Evolutionary conservation across 1,140 invertebrate species (phyloP).

Genomic region (Teleogryllus occipitalis): DNA sequence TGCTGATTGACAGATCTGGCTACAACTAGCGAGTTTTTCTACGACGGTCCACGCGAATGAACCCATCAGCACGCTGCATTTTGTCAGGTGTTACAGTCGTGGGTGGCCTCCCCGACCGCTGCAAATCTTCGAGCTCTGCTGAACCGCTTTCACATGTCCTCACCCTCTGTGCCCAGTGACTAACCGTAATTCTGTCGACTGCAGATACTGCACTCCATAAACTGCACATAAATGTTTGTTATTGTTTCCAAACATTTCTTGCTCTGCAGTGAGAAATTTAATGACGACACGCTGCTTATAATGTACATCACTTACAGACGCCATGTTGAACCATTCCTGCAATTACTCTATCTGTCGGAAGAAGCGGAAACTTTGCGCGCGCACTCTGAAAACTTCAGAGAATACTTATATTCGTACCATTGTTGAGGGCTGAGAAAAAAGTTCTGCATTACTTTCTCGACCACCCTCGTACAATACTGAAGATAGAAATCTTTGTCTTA

Average conservation of each 20-base stretch:
- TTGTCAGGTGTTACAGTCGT: not conserved
- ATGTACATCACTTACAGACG: too few species aligned
- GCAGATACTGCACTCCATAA: not conserved
- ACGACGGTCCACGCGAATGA: not conserved
- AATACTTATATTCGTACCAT: not conserved
- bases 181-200: not conserved
- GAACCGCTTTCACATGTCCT: not conserved
- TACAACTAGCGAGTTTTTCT: not conserved
- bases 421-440: not conserved
- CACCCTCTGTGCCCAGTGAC: not conserved
- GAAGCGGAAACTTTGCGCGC: not conserved
- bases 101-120: not conserved
- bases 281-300: too few species aligned
- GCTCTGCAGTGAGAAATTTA: too few species aligned
- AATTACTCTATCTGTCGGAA: not conserved
- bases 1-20: slow-evolving; percentile 10
- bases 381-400: not conserved
- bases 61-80: too few species aligned
- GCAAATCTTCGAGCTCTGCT: not conserved
- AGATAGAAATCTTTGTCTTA: too few species aligned
- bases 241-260: not conserved
- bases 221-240: not conserved
- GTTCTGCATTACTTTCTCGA: not conserved
- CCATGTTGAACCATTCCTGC: not conserved
- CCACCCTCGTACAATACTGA: not conserved